A percentile compares a stretch with the other conserved stretches of the same genome.
These are phyloP conservation scores for Petrolisthes cinctipes DNA, from an alignment of 2,888 invertebrate species.

Conservation along the genomic window DNA sequence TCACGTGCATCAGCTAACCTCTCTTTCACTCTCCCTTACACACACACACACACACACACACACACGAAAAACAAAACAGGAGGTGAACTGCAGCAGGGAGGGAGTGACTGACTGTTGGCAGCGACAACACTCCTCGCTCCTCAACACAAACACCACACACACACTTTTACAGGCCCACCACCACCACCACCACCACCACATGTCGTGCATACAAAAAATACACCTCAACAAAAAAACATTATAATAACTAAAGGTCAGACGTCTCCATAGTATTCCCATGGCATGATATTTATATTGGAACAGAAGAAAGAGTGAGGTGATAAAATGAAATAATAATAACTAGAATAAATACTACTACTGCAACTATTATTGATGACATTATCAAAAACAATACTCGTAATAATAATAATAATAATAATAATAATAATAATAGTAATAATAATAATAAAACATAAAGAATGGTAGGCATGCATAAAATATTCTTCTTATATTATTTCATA, in stretches of 20 bases:
- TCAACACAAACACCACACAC: neutral
- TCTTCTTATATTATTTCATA: neutral
- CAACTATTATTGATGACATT: too few relatives aligned
- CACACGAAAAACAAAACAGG: too few relatives aligned
- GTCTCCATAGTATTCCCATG: too few relatives aligned
- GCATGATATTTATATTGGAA: too few relatives aligned
- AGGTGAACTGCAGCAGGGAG: too few relatives aligned
- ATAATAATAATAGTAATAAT: neutral
- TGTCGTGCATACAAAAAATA: neutral
- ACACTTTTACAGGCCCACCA: neutral
- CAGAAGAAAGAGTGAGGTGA: too few relatives aligned
- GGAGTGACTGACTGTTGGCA: neutral
- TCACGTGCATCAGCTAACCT: too few relatives aligned
- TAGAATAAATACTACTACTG: too few relatives aligned
- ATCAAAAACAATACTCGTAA: neutral
- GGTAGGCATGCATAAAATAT: neutral
- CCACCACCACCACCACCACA: neutral
- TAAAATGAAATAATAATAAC: too few relatives aligned
- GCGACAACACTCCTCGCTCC: neutral
- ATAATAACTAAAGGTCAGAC: neutral
- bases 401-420: neutral
- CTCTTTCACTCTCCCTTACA: too few relatives aligned
- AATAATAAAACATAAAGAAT: neutral
- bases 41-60: too few relatives aligned
- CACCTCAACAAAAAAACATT: neutral